phyloP scores from a whole-genome alignment of 2,113 vertebrate genomes.

The Dasyprocta punctata region DNA sequence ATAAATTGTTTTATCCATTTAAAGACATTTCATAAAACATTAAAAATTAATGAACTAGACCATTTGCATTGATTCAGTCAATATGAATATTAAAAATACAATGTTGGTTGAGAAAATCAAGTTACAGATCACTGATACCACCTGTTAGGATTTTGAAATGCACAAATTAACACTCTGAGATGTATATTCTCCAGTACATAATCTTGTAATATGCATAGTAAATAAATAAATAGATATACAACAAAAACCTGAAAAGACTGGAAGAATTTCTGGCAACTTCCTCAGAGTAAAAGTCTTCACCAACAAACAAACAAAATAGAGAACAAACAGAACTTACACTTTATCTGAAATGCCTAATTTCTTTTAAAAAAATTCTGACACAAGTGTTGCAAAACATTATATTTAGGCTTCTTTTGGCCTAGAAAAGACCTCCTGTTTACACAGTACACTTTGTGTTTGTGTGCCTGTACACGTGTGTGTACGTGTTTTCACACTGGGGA shows the following conservation, averaged over 20 bases:
- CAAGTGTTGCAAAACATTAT: background rate
- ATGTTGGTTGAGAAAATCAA: slow-evolving; percentile 31
- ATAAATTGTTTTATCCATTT: background rate
- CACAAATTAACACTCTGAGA: background rate
- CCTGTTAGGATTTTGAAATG: slow-evolving; percentile 50
- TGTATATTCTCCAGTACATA: background rate
- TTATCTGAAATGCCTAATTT: slow-evolving; percentile 37
- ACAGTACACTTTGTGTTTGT: background rate
- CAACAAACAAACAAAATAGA: background rate
- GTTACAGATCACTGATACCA: background rate
- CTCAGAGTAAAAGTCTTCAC: background rate
- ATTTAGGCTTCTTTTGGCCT: background rate
- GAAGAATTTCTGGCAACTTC: background rate
- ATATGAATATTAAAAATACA: slow-evolving; percentile 15
- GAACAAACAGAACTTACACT: background rate
- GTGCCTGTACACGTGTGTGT: rapidly evolving
- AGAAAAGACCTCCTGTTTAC: background rate
- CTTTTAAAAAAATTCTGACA: background rate
- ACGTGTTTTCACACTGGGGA: background rate
- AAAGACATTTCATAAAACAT: background rate
- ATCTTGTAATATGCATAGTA: background rate
- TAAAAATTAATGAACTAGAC: slow-evolving; percentile 16
- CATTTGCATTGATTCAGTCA: background rate
- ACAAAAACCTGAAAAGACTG: background rate
- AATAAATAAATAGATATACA: no score